Percentiles rank a stretch among this genome's conserved stretches.
Evolutionary conservation across 2,797 vertebrate genomes (phyloP).

Genomic region (Agapornis canus): DNA sequence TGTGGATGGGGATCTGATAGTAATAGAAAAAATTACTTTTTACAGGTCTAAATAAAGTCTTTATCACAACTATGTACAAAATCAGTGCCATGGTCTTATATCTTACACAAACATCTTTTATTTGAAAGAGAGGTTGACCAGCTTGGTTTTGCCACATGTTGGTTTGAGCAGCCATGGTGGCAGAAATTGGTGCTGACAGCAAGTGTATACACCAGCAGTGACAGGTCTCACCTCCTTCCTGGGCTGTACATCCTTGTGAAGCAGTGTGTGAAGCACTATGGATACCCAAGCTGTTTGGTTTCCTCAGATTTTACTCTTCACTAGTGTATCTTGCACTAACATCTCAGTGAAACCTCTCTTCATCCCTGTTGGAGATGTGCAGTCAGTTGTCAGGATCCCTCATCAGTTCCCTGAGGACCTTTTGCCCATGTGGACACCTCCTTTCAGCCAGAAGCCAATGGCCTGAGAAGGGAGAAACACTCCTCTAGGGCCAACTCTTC

Average conservation of each 20-base stretch:
- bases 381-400: background rate
- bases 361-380: background rate
- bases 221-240: background rate
- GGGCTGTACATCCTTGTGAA: background rate
- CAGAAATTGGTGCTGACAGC: background rate
- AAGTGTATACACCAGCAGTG: background rate
- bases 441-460: background rate
- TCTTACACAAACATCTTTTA: background rate
- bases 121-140: background rate
- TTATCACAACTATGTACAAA: background rate
- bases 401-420: background rate
- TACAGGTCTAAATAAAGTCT: background rate
- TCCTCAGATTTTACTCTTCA: background rate
- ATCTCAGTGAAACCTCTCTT: background rate
- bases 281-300: background rate
- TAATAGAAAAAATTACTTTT: background rate
- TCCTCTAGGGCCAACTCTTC: background rate
- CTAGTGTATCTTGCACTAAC: background rate
- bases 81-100: background rate
- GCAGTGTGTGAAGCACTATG: rapidly evolving
- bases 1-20: background rate
- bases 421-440: background rate
- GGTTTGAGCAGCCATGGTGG: background rate
- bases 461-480: background rate
- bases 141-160: background rate